Evolutionary conservation across 2,113 vertebrate genomes (phyloP).

Genomic region (Mus pahari): DNA sequence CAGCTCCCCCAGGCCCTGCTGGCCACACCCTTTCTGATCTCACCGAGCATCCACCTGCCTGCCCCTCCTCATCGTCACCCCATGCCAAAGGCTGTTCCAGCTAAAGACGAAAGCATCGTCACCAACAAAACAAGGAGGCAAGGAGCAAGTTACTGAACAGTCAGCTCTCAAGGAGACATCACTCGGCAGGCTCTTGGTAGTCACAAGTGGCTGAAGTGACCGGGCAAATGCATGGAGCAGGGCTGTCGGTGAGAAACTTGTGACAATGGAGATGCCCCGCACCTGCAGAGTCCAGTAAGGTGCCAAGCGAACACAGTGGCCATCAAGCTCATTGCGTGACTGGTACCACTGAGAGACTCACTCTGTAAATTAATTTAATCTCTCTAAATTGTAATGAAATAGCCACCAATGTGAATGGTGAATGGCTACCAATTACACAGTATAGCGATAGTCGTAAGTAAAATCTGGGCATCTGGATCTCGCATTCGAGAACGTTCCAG

Average conservation of each 20-base stretch:
- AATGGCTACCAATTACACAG: neutral
- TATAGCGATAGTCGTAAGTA: neutral
- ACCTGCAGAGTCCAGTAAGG: neutral
- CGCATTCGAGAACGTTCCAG: neutral
- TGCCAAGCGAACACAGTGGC: neutral
- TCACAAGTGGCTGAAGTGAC: neutral
- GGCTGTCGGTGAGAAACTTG: neutral
- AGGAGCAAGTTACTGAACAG: neutral
- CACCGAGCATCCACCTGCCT: neutral
- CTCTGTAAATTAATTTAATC: neutral
- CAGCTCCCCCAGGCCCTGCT: neutral
- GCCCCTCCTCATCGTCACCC: neutral
- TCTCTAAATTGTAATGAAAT: neutral
- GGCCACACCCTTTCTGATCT: neutral
- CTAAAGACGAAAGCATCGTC: neutral
- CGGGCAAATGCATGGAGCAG: neutral
- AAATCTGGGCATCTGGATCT: neutral
- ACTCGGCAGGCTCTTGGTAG: neutral
- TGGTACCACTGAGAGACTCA: neutral
- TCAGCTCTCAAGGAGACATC: neutral
- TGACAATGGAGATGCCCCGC: neutral
- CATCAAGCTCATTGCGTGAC: neutral
- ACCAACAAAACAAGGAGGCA: neutral
- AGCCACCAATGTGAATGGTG: neutral
- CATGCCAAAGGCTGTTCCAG: neutral